Conservation (phyloP, 2,888 invertebrate species). For the Corbicula japonica region DNA sequence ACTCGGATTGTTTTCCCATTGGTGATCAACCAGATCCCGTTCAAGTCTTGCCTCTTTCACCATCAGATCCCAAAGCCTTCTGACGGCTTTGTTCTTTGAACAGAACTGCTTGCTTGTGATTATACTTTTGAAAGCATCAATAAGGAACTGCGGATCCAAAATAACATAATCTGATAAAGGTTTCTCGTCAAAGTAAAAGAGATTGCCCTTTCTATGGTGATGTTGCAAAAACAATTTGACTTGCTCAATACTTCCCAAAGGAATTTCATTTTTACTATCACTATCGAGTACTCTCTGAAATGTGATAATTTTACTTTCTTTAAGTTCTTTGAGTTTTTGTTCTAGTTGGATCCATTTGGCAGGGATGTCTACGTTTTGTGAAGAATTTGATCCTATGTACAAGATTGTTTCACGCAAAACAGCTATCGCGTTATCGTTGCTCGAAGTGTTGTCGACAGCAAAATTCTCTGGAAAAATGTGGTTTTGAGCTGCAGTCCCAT, state of each 20-base stretch:
- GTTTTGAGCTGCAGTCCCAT: background rate
- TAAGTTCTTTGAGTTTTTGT: background rate
- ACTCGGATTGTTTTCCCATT: background rate
- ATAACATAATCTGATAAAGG: conserved; percentile 6
- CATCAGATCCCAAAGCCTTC: background rate
- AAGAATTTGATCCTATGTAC: background rate
- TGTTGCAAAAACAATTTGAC: conserved; percentile 7
- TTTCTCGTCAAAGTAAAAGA: conserved; percentile 20
- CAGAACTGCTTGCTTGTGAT: background rate
- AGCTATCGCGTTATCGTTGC: background rate
- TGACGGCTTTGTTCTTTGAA: background rate
- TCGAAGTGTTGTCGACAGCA: background rate
- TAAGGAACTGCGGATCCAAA: background rate
- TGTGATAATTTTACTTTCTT: background rate
- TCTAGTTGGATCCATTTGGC: conserved; percentile 23
- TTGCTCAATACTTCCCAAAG: conserved; percentile 3
- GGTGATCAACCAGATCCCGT: background rate
- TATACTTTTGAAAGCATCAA: conserved; percentile 26
- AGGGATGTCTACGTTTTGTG: conserved; percentile 2
- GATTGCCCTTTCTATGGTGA: conserved; percentile 13
- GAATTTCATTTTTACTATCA: background rate
- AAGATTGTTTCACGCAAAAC: background rate
- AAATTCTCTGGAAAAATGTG: background rate
- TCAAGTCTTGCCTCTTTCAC: background rate
- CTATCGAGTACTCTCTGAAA: background rate